Base-by-base conservation (phyloP, 2,797 vertebrate genomes). In the Podargus strigoides region DNA sequence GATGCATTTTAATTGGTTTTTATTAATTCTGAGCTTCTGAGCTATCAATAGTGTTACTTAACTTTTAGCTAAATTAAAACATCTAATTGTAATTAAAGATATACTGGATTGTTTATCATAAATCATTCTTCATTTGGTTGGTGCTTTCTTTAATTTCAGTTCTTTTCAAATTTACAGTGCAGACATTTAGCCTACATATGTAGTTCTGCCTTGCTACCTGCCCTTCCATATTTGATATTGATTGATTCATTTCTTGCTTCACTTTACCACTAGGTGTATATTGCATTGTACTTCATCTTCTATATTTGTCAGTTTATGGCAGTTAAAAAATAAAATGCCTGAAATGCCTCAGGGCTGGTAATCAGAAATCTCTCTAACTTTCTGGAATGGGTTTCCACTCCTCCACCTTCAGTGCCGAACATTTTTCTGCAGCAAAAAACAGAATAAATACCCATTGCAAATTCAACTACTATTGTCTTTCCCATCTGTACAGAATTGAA, bases 301-400 rank as follows among this genome's bases (percentile, higher is more conserved):
- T 93, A 4, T 86, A 89, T 96, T 92, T 96, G 68, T 78, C 73
- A 77, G 68, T 91, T 96, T 87, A 90, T 77, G 84, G 88, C 82
- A 94, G 80, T 87, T 95, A 83, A 95, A 97, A 95, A 97, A 85
- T 85, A 77, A 97, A 97, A 87, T 94, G 56, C 44, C 79, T 87
- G 75, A 96, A 96, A 84, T 73, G 49, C 70, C 68, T 91, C 77
- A 68, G 49, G 73, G 60, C 26, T 87, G 27, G 58, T 86, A 92
- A 87, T 66, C 49, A 95, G 87, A 96, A 96, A 95, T 50, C 39
- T 88, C 73, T 91, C 59, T 49, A 91, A 15, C 53, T 89, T 95
- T 94, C 67, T 76, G 14, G 52, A 76, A n/a, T 39, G 44, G 22
- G 4, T 55, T 86, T 34, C 39, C 23, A 27, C 28, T 66, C 32